Evolutionary conservation across 2,113 vertebrate genomes (phyloP), one percentile per base, ranked within the genome.

Genomic region (Eudyptes chrysolophus): DNA sequence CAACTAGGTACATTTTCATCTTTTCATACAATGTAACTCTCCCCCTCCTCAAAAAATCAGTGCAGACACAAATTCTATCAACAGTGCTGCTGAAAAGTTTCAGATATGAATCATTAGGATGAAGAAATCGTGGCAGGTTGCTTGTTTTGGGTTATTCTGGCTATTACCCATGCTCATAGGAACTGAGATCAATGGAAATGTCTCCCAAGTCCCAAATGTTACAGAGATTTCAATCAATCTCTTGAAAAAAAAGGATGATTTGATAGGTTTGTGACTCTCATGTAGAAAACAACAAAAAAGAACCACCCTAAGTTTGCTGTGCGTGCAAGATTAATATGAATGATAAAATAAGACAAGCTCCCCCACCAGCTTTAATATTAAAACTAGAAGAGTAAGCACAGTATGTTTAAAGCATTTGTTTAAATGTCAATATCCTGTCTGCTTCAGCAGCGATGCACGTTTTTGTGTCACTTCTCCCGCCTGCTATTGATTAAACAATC

Each of bases 371-470:
- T 92, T 92, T 92, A 89, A 57, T 84, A 87, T 79, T 82, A 82
- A 76, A 93, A 81, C 64, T 42, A 76, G 82, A 96, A 81, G 79
- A 64, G 68, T 89, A 95, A 95, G 80, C 80, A 90, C 32, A 94
- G 70, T 61, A 80, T 64, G 58, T 84, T 96, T 89, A 84, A 92
- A 71, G 30, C 72, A 90, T 94, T 95, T 97, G 52, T 87, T 94
- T 76, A 94, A 96, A 94, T 65, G 88, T 94, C 96, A 89, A 94
- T 95, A 96, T 49, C 32, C 36, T 92, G 34, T 40, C 83, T 95
- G 95, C 76, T 91, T 90, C 92, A 91, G 61, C 61, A 93, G 65
- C 0, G 0, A 54, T 46, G 83, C 55, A 75, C 72, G 54, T 13
- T 91, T 95, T 84, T 87, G 52, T 95, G 92, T 89, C 92, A 77